A percentile compares a stretch with the other conserved stretches of the same genome.
Conservation (phyloP, 2,113 vertebrate species). For the Panthera uncia region DNA sequence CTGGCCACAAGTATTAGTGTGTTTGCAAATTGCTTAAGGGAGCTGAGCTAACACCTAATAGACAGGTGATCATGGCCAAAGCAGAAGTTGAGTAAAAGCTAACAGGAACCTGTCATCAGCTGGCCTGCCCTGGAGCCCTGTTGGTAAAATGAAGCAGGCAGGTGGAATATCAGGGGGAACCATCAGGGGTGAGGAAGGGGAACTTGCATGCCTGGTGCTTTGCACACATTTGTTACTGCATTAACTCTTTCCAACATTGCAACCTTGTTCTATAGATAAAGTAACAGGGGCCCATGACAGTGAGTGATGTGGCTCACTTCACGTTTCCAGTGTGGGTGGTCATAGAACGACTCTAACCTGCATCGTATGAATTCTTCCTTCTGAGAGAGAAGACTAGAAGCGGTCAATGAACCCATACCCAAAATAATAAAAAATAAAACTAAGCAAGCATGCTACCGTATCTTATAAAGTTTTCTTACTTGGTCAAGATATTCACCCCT, state of each 20-base stretch:
- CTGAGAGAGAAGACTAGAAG: not conserved
- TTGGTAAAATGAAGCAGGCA: not conserved
- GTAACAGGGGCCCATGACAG: not conserved
- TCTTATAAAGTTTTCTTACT: not conserved
- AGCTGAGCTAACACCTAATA: not conserved
- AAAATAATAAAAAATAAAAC: not conserved
- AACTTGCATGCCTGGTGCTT: not conserved
- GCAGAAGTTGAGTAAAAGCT: not conserved
- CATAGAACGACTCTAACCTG: not conserved
- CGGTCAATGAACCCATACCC: not conserved
- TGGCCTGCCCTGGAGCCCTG: not conserved
- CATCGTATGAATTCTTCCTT: not conserved
- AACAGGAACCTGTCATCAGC: not conserved
- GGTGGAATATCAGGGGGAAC: not conserved
- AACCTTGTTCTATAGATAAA: not conserved
- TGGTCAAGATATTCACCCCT: not conserved
- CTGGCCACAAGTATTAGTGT: not conserved
- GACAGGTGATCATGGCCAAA: not conserved
- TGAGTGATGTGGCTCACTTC: not conserved
- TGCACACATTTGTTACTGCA: not conserved
- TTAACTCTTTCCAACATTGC: not conserved
- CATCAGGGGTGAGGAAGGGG: rapidly evolving
- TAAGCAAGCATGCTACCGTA: not conserved
- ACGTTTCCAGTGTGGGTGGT: not conserved
- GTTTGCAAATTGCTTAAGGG: not conserved